Base-by-base conservation (phyloP, 2,888 invertebrate species). In the Tetropium fuscum region DNA sequence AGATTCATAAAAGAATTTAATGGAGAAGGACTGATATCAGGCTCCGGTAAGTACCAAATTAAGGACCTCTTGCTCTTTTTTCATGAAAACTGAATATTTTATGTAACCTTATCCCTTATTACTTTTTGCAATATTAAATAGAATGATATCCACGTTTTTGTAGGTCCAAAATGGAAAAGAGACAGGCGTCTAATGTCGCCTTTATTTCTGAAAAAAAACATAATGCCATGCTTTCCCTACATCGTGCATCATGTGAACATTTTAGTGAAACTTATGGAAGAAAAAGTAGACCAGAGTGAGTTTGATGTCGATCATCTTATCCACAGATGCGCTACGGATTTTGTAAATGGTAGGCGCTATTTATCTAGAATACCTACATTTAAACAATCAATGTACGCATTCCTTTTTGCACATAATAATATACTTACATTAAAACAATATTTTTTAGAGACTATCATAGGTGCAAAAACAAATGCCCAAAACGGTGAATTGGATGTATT, bases 151-250 rank as follows among this genome's bases (percentile, higher is more conserved):
- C n/a, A n/a, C n/a, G n/a, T 10, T 41, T 40, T 63, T 62, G 19
- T 34, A 71, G 73, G 73, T 36, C 44, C 53, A n/a, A 73, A 72
- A 60, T 73, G 73, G 73, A 73, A 68, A 60, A 60, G 55, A 19
- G 71, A 73, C 25, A 56, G 70, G 34, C 63, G 66, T 44, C 41
- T 72, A n/a, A 69, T 73, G 55, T 57, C 68, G 0, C 71, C 69
- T 6, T 38, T 71, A 16, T 72, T 74, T 51, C 20, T 63, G 6
- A 72, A 69, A 41, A 60, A 58, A 27, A 70, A 68, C 27, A 63
- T 66, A 4, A 30, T 41, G 5, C 61, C 58, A 41, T 65, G 68
- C 53, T 70, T 68, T 56, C 55, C 63, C 13, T 53, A 48, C 2
- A 54, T 73, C 10, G 32, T 69, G n/a, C 32, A 66, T 27, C 70